Conservation (phyloP, 1,140 invertebrate genomes). For the Luehdorfia chinensis region DNA sequence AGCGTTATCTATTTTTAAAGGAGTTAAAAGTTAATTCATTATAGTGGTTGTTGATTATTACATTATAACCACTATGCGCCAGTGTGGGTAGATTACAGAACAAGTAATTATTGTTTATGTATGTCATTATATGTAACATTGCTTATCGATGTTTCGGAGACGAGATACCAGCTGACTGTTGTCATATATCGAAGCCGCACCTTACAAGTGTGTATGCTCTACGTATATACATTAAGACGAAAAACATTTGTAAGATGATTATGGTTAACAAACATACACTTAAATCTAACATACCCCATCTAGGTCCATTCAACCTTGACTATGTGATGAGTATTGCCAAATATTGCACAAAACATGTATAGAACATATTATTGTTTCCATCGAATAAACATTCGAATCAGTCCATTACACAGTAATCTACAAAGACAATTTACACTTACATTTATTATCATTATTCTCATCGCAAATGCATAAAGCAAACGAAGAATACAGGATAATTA, state of each 20-base stretch:
- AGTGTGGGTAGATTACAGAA: no score
- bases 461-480: constrained; percentile 9
- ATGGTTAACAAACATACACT: constrained; percentile 66
- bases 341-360: constrained; percentile 65
- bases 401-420: constrained; percentile 18
- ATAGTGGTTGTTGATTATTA: no score
- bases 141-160: no score
- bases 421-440: constrained; percentile 11
- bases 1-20: no score
- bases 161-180: no score
- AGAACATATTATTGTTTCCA: constrained; percentile 21
- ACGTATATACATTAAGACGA: constrained; percentile 19
- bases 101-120: no score
- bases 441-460: constrained; percentile 15
- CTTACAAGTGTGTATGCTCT: constrained; percentile 3
- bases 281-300: constrained; percentile 68
- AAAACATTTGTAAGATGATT: constrained; percentile 48
- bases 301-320: constrained; percentile 48
- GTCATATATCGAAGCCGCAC: not conserved
- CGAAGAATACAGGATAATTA: not conserved
- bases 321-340: constrained; percentile 71
- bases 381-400: constrained; percentile 37
- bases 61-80: no score
- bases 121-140: no score
- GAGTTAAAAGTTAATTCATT: no score